Conservation (phyloP, 2,113 vertebrate genomes). For the Sardina pilchardus region DNA sequence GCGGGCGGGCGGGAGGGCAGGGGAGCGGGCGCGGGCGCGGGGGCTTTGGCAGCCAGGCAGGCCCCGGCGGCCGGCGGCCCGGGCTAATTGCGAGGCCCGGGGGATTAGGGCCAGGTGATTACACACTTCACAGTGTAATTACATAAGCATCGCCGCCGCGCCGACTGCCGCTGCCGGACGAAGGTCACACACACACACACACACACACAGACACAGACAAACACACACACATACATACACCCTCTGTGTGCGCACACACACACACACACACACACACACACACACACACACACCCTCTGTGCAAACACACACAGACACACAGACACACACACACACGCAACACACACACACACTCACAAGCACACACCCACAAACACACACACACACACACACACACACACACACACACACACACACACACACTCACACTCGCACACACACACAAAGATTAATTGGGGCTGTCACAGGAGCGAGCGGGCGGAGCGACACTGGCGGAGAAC, state of each 20-base stretch:
- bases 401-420: constrained; percentile 52
- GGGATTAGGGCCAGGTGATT: constrained; percentile 91
- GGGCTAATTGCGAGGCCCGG: constrained; percentile 90
- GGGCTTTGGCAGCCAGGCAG: constrained; percentile 29
- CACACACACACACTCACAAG: not conserved
- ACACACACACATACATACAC: constrained; percentile 53
- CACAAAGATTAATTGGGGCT: constrained; percentile 97
- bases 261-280: constrained; percentile 4
- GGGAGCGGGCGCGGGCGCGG: constrained; percentile 45
- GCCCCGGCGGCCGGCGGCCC: constrained; percentile 72
- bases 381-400: not conserved
- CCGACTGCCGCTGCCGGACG: constrained; percentile 71
- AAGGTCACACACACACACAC: constrained; percentile 75
- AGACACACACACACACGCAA: constrained; percentile 60
- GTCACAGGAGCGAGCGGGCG: constrained; percentile 83
- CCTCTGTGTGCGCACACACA: not conserved
- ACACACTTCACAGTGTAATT: constrained; percentile 96
- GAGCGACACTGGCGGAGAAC: constrained; percentile 80
- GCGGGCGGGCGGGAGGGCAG: constrained; percentile 54
- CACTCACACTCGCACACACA: not conserved
- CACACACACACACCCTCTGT: constrained; percentile 64
- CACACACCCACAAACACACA: not conserved
- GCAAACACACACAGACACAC: constrained; percentile 66
- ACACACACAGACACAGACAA: not conserved
- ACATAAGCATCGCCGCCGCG: constrained; percentile 91